Conservation (phyloP, 2,888 invertebrate species). For the Morpho helenor region DNA sequence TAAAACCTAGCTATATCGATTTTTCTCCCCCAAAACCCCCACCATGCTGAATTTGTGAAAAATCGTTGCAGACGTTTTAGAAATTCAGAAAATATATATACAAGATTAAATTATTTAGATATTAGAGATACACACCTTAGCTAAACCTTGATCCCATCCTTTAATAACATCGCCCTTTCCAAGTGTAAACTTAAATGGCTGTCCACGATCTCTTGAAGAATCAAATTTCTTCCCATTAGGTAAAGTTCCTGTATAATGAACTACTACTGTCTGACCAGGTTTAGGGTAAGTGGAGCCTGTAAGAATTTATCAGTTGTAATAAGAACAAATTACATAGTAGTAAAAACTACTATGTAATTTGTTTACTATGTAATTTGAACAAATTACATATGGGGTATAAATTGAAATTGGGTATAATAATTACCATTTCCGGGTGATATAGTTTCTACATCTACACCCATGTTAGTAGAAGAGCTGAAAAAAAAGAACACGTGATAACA, state of each 20-base stretch:
- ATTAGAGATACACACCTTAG: constrained; percentile 80
- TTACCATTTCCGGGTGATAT: constrained; percentile 64
- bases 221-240: constrained; percentile 95
- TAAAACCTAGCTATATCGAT: no score
- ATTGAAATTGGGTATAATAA: neutral
- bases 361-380: no score
- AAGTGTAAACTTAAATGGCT: constrained; percentile 96
- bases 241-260: constrained; percentile 97
- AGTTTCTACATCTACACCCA: constrained; percentile 70
- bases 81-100: no score
- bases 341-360: no score
- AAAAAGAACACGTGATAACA: constrained; percentile 3
- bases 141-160: constrained; percentile 98
- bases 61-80: no score
- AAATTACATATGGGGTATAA: no score
- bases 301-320: constrained; percentile 31
- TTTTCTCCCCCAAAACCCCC: no score
- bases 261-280: constrained; percentile 95
- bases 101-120: no score
- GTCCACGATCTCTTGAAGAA: constrained; percentile 95
- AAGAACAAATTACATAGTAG: no score
- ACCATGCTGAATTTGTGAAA: no score
- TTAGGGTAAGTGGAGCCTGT: constrained; percentile 94
- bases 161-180: constrained; percentile 98
- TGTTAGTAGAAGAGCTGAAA: constrained; percentile 25